Conservation (phyloP, 1,140 invertebrate genomes). For the Platyura marginata region DNA sequence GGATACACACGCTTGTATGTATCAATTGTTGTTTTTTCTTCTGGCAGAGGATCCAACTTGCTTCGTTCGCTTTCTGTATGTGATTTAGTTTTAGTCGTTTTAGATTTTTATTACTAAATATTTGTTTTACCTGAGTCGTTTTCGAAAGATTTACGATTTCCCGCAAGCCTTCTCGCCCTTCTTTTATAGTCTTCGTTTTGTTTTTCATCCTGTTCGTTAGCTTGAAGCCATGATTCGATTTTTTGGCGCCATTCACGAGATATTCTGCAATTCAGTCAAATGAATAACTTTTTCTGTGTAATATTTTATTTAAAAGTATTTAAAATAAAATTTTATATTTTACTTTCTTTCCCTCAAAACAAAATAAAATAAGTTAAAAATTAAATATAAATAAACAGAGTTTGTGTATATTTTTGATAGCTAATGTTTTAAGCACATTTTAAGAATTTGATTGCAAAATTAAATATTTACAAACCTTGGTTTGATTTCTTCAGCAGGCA, state of each 20-base stretch:
- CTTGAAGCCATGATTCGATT: slow-evolving; percentile 78
- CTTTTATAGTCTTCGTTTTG: slow-evolving; percentile 43
- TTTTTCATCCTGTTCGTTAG: slow-evolving; percentile 67
- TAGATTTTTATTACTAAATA: slow-evolving; percentile 2
- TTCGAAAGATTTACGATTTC: slow-evolving; percentile 58
- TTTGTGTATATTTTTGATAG: too few relatives aligned
- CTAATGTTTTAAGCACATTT: too few relatives aligned
- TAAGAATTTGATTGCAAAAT: too few relatives aligned
- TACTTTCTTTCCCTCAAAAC: too few relatives aligned
- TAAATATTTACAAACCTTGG: slow-evolving; percentile 26
- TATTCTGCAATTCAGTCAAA: slow-evolving; percentile 18
- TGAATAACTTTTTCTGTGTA: too few relatives aligned
- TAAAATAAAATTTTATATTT: too few relatives aligned
- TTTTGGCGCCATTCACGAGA: slow-evolving; percentile 64
- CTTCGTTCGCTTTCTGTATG: slow-evolving; percentile 50
- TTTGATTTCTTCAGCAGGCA: slow-evolving; percentile 23
- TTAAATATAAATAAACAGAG: too few relatives aligned
- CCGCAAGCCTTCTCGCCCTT: slow-evolving; percentile 37
- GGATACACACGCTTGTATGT: slow-evolving; percentile 44
- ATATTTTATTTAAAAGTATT: too few relatives aligned
- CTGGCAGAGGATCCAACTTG: slow-evolving; percentile 47
- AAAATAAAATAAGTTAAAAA: too few relatives aligned
- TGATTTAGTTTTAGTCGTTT: slow-evolving; percentile 1
- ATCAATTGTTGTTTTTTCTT: slow-evolving; percentile 28
- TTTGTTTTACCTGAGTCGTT: slow-evolving; percentile 46